These are phyloP conservation scores for Lordiphosa collinella DNA, from an alignment of 1,140 invertebrate species.

Conservation along the genomic window DNA sequence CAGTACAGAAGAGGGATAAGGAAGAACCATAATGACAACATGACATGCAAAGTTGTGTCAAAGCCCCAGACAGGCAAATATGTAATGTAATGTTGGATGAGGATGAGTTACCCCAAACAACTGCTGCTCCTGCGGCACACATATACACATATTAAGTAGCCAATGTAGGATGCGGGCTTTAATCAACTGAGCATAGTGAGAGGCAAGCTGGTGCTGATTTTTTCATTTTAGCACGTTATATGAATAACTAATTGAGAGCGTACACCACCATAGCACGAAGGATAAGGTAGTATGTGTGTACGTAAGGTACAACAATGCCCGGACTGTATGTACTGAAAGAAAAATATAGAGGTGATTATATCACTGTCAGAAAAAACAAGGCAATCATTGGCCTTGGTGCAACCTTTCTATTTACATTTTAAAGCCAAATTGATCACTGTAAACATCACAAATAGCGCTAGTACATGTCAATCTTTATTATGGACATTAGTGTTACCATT, in stretches of 20 bases:
- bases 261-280: conserved; percentile 49
- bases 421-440: no score
- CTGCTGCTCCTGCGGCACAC: conserved; percentile 1
- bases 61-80: conserved; percentile 66
- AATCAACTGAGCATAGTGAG: conserved; percentile 34
- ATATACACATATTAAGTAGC: conserved; percentile 48
- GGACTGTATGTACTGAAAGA: conserved; percentile 20
- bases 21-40: conserved; percentile 63
- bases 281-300: conserved; percentile 4
- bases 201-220: conserved; percentile 11
- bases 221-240: conserved; percentile 64
- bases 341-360: conserved; percentile 2
- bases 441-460: no score
- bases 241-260: conserved; percentile 71
- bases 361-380: no score
- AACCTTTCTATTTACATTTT: no score
- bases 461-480: no score
- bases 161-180: conserved; percentile 57
- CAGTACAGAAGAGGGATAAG: conserved; percentile 19
- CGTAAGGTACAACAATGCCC: neutral
- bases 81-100: conserved; percentile 29
- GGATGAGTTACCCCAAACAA: conserved; percentile 16
- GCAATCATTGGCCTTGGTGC: neutral
- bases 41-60: conserved; percentile 74
- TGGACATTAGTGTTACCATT: no score